Conservation (phyloP, 2,797 vertebrate species). For the Leptoclinus maculatus region DNA sequence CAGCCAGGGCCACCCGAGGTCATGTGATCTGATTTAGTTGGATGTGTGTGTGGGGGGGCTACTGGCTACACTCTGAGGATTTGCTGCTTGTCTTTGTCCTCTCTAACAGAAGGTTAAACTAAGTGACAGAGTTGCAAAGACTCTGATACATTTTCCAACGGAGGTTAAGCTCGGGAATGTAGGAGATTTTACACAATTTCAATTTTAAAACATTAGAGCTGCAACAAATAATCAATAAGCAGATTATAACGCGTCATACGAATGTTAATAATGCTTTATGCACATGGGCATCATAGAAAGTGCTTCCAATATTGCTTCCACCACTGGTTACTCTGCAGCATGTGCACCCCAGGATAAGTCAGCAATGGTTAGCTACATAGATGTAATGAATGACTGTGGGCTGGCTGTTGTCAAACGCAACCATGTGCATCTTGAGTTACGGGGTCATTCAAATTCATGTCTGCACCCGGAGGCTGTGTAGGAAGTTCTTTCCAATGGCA, state of each 20-base stretch:
- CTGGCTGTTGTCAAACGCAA: not conserved
- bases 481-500: not conserved
- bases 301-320: not conserved
- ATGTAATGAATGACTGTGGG: not conserved
- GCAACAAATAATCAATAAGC: not conserved
- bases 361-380: not conserved
- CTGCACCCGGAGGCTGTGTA: constrained; percentile 3
- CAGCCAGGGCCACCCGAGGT: not conserved
- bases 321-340: not conserved
- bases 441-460: not conserved
- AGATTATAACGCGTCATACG: not conserved
- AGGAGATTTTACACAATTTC: not conserved
- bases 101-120: not conserved
- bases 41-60: not conserved
- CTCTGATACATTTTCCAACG: not conserved
- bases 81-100: not conserved
- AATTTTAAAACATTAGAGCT: not conserved
- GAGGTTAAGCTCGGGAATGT: not conserved
- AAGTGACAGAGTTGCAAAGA: not conserved
- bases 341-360: not conserved
- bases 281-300: not conserved
- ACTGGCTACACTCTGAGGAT: not conserved
- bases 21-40: not conserved
- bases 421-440: not conserved
- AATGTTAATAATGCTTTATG: not conserved